Base-by-base conservation (phyloP, 2,113 vertebrate genomes). In the Nettapus auritus region DNA sequence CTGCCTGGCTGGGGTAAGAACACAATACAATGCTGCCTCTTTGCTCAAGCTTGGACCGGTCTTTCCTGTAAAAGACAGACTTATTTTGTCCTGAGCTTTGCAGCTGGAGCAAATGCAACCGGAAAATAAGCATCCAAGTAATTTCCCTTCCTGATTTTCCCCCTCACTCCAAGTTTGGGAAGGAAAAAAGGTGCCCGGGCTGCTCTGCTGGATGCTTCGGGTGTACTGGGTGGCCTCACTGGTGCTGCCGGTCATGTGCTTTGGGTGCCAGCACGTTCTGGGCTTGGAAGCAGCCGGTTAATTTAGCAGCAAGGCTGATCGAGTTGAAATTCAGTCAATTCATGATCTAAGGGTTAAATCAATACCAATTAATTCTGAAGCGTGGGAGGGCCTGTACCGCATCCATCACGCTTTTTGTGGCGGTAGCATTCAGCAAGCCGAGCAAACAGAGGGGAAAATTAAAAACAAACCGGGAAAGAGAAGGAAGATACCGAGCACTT, bases 341-440 rank as follows among this genome's bases (percentile, higher is more conserved):
- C 53, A 63, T 94, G 71, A 95, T 96, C 70, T 88, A 82, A 60
- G n/a, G 56, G 50, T 95, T 95, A 50, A 93, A 96, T 96, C 89
- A 75, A 85, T 97, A 91, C n/a, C 82, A 94, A 75, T 95, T 97
- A 94, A 71, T 96, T 95, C 78, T 71, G 7, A 95, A 60, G 62
- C 38, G 42, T 53, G 16, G 52, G 83, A 88, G 70, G 63, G 46
- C 88, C 34, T 21, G n/a, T 70, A 90, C 66, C 79, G 63, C 62
- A 53, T 48, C 12, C 25, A 59, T 78, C 68, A 8, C 25, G 40
- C 74, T 40, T 67, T 69, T 73, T 80, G 28, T 86, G 23, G 29
- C 75, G 44, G 33, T 71, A 50, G 21, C 34, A 40, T 82, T 52
- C 79, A 87, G 81, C 34, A 73, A 82, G 82, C 17, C 44, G 50